Evolutionary conservation across 2,113 vertebrate genomes (phyloP).

Genomic region (Chamaea fasciata): DNA sequence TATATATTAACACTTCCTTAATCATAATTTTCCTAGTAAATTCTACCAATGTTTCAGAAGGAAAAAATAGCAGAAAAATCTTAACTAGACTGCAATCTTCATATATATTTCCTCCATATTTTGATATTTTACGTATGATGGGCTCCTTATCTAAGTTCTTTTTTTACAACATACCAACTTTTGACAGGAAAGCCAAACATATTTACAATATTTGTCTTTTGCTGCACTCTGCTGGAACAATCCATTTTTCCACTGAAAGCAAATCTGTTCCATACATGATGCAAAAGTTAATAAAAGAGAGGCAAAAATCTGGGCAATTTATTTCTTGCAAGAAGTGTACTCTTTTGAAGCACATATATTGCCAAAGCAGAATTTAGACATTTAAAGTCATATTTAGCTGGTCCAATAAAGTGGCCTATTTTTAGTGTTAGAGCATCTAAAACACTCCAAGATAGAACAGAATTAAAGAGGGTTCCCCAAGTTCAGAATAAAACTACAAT

Average conservation of each 20-base stretch:
- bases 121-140: background rate
- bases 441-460: background rate
- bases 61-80: background rate
- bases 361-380: background rate
- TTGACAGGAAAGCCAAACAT: background rate
- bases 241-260: background rate
- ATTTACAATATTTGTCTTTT: conserved; percentile 66
- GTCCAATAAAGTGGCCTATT: background rate
- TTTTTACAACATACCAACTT: background rate
- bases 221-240: conserved; percentile 77
- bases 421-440: background rate
- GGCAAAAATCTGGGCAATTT: background rate
- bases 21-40: background rate
- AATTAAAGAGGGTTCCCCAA: background rate
- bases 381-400: background rate
- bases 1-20: background rate
- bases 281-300: background rate
- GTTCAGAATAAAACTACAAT: background rate
- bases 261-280: background rate
- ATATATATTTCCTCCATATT: background rate
- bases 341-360: background rate
- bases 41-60: background rate
- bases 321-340: background rate
- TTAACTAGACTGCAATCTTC: background rate
- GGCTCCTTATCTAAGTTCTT: background rate